Base-by-base conservation (phyloP, 1,140 invertebrate genomes). In the Pseudomyrmex pallidus region DNA sequence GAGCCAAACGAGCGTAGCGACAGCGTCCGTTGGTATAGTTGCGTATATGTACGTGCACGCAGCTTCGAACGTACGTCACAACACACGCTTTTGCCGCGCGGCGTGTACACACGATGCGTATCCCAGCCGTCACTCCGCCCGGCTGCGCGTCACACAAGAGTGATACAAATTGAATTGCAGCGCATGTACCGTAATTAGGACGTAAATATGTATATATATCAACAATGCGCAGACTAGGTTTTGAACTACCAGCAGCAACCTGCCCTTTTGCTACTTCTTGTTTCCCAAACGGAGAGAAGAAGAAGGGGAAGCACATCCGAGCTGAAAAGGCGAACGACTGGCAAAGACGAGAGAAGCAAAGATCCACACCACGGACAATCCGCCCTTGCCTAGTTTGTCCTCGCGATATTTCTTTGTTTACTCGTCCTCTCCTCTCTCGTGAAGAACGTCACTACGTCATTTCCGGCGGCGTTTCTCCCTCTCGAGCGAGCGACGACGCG, bases 101-200 rank as follows among this genome's bases (percentile, higher is more conserved):
- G n/a, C 48, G 4, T 56, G 4, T 3, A 59, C 35, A 13, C 46
- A 68, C n/a, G 44, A 62, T 13, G 72, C 46, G 25, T 54, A 66
- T 48, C 68, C 68, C 48, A 61, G 3, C 44, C 63, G 25, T 8
- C 63, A 48, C 73, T 56, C 59, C 64, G 25, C 63, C 9, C 74
- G n/a, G 50, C 22, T 1, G 12, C 20, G 25, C 25, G 35, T 54
- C 66, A 35, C 17, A 46, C 64, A 63, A 52, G 62, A 61, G 54
- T 67, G 64, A 82, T 90, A 90, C 70, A 85, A 87, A 91, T 90
- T 87, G 85, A 85, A 72, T 90, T 82, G 85, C 62, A 85, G 73
- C 70, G 9, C 9, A 52, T 52, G 50, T 13, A 61, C 67, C 85
- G 64, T 88, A 78, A 85, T 82, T 70, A 72, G 13, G 44, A 68